Evolutionary conservation across 2,797 vertebrate genomes (phyloP).

Genomic region (Fistularia commersonii): DNA sequence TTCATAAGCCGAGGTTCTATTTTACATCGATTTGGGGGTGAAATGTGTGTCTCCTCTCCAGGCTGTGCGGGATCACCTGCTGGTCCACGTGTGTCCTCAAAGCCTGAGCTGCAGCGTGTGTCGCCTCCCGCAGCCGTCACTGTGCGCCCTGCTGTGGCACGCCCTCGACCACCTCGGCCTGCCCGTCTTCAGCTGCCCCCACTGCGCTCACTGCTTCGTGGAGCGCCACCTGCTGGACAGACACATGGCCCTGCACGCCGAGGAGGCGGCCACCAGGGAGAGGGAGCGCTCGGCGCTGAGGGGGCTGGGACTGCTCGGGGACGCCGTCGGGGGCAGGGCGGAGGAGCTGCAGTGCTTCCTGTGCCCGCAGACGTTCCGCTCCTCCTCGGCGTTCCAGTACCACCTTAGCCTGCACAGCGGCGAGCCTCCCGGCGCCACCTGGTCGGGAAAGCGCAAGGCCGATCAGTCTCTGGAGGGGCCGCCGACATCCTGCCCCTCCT

Average conservation of each 20-base stretch:
- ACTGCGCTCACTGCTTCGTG: conserved; percentile 85
- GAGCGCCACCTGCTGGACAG: conserved; percentile 74
- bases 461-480: conserved; percentile 76
- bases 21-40: too few relatives aligned
- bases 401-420: conserved; percentile 87
- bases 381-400: conserved; percentile 84
- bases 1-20: too few relatives aligned
- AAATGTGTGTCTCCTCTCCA: conserved; percentile 39
- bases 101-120: conserved; percentile 85
- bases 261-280: conserved; percentile 74
- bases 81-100: conserved; percentile 84
- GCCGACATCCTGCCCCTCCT: conserved; percentile 55
- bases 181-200: conserved; percentile 87
- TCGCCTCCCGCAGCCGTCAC: conserved; percentile 81
- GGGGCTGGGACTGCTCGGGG: conserved; percentile 8
- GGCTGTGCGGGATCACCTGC: conserved; percentile 82
- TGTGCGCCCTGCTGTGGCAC: conserved; percentile 94
- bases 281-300: conserved; percentile 44
- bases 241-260: conserved; percentile 81
- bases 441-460: conserved; percentile 79
- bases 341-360: conserved; percentile 86
- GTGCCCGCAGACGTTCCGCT: conserved; percentile 87
- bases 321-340: neutral
- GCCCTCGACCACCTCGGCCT: conserved; percentile 84
- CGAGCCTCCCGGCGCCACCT: conserved; percentile 45